These are phyloP conservation scores for Belgica antarctica DNA, from an alignment of 2,888 invertebrate genomes.

Conservation along the genomic window DNA sequence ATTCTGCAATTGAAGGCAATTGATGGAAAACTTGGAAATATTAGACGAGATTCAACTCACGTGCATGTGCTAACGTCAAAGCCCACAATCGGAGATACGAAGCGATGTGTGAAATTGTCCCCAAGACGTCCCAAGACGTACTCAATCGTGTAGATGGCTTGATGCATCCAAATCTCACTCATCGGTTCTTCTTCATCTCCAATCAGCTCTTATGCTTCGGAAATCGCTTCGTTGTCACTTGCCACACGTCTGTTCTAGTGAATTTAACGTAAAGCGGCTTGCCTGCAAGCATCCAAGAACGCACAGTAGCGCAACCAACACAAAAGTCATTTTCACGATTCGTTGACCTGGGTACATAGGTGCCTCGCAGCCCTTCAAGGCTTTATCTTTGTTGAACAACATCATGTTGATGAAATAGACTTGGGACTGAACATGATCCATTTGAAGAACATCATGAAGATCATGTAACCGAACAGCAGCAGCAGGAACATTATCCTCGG, in stretches of 20 bases:
- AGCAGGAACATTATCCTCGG: conserved; percentile 81
- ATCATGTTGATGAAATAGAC: conserved; percentile 90
- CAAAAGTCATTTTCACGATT: conserved; percentile 68
- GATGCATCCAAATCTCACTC: conserved; percentile 81
- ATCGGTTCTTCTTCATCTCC: conserved; percentile 61
- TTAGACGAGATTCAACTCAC: conserved; percentile 57
- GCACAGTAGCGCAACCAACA: conserved; percentile 72
- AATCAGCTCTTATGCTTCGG: conserved; percentile 38
- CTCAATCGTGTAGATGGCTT: conserved; percentile 88
- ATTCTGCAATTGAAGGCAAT: too few relatives aligned
- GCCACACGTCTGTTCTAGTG: too few relatives aligned
- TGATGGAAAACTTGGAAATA: conserved; percentile 58
- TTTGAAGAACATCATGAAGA: conserved; percentile 80
- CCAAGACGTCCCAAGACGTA: conserved; percentile 87
- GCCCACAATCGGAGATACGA: conserved; percentile 91
- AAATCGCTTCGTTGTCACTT: conserved; percentile 46
- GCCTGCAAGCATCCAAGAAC: conserved; percentile 82
- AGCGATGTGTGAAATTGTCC: conserved; percentile 88
- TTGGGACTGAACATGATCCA: conserved; percentile 68
- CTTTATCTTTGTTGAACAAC: conserved; percentile 65
- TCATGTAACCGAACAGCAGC: conserved; percentile 81
- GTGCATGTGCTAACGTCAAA: conserved; percentile 84
- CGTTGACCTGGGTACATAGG: conserved; percentile 67
- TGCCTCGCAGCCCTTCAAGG: conserved; percentile 55
- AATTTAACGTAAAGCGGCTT: conserved; percentile 75